phyloP scores from a whole-genome alignment of 2,113 vertebrate species.

The Tylochromis polylepis region DNA sequence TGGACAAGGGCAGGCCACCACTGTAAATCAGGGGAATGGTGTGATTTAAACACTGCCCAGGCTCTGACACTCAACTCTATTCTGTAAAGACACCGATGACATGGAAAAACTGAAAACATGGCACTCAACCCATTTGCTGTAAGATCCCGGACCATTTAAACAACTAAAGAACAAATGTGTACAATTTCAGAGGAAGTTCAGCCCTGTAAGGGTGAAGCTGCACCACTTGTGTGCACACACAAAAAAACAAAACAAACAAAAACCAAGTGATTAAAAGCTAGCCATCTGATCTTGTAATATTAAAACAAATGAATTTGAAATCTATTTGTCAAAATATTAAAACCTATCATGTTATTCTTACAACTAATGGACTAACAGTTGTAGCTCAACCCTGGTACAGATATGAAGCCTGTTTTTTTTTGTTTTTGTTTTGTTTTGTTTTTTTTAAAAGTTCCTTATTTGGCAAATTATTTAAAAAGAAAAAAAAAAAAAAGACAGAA shows the following conservation, averaged over 20 bases:
- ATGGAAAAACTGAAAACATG: slow-evolving; percentile 36
- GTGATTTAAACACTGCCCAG: slow-evolving; percentile 1
- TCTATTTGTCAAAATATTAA: slow-evolving; percentile 26
- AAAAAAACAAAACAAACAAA: too few relatives aligned
- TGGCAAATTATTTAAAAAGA: slow-evolving; percentile 37
- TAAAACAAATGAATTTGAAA: slow-evolving; percentile 21
- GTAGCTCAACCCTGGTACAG: slow-evolving; percentile 13
- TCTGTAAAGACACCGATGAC: slow-evolving; percentile 7
- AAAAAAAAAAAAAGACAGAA: background rate
- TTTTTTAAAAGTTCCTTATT: slow-evolving; percentile 24
- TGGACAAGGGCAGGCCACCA: background rate
- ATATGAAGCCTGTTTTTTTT: slow-evolving; percentile 37
- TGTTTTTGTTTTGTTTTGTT: too few relatives aligned
- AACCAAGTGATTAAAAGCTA: background rate
- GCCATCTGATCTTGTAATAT: background rate
- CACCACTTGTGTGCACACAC: background rate
- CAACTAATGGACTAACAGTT: slow-evolving; percentile 34
- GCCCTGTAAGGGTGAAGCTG: background rate
- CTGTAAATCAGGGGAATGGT: background rate
- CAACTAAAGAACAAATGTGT: slow-evolving; percentile 36
- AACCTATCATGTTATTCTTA: slow-evolving; percentile 31
- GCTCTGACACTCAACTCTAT: background rate
- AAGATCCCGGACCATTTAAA: slow-evolving; percentile 66
- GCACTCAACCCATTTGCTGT: slow-evolving; percentile 58
- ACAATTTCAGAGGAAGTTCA: slow-evolving; percentile 15